These are phyloP conservation scores for Passer montanus DNA, from an alignment of 2,113 vertebrate species.

Conservation along the genomic window DNA sequence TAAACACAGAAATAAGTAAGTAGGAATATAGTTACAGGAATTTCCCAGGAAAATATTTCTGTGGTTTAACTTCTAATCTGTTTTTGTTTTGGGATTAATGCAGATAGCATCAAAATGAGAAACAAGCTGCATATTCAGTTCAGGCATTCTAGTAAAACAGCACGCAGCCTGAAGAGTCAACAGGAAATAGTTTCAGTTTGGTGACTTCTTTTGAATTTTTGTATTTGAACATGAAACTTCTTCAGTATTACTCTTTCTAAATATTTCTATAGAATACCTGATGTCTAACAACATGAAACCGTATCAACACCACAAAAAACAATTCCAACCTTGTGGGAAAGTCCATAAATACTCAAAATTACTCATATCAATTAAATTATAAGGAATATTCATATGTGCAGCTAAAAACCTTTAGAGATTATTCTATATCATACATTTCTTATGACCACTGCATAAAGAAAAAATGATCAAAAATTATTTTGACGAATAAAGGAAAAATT, in stretches of 20 bases:
- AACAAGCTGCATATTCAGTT: background rate
- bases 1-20: constrained; percentile 5
- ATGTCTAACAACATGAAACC: background rate
- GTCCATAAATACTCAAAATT: background rate
- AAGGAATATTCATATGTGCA: background rate
- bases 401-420: background rate
- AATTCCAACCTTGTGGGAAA: background rate
- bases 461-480: background rate
- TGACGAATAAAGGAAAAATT: background rate
- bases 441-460: background rate
- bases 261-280: background rate
- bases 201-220: background rate
- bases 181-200: background rate
- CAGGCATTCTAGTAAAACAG: background rate
- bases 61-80: background rate
- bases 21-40: constrained; percentile 4
- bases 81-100: constrained; percentile 13
- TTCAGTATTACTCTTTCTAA: background rate
- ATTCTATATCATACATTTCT: background rate
- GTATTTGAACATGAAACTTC: background rate
- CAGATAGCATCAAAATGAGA: background rate
- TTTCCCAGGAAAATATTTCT: background rate
- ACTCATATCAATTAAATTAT: background rate
- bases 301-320: background rate
- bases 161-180: background rate